phyloP scores from a whole-genome alignment of 2,888 invertebrate genomes.

The Eurytoma californica region DNA sequence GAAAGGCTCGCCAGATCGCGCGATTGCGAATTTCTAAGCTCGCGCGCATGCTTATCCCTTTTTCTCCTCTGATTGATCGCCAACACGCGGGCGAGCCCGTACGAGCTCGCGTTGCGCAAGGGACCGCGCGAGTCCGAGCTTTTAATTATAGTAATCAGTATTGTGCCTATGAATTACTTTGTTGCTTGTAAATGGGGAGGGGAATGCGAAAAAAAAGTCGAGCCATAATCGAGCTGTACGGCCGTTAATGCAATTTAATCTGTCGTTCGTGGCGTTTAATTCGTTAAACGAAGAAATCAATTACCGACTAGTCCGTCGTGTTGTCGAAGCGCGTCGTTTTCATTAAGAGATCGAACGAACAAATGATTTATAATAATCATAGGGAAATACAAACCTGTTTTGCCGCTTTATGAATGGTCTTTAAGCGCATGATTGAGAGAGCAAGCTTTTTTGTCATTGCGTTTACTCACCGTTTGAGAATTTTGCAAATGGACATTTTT shows the following conservation, averaged over 20 bases:
- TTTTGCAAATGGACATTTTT: too few species aligned
- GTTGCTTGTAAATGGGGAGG: conserved; percentile 20
- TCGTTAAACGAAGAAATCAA: conserved; percentile 32
- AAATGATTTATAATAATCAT: conserved; percentile 24
- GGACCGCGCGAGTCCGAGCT: conserved; percentile 16
- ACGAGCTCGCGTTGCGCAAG: neutral
- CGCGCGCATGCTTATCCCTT: neutral
- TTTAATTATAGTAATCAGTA: conserved; percentile 50
- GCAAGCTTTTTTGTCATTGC: too few species aligned
- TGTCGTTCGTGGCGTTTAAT: conserved; percentile 28
- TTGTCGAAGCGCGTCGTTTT: neutral
- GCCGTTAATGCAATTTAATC: conserved; percentile 33
- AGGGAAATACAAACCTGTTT: conserved; percentile 10
- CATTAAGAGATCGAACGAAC: conserved; percentile 6
- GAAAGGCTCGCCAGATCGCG: conserved; percentile 26
- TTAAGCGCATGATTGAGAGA: neutral
- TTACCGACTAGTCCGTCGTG: neutral
- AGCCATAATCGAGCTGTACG: conserved; percentile 27
- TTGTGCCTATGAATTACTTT: conserved; percentile 10
- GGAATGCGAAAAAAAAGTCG: conserved; percentile 13
- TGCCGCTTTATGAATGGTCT: too few species aligned
- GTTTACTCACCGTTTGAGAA: too few species aligned
- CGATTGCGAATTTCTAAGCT: conserved; percentile 24
- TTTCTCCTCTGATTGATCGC: conserved; percentile 48
- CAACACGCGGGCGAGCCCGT: conserved; percentile 24